These are phyloP conservation scores for Cephus runcator DNA, from an alignment of 2,888 invertebrate genomes.

Conservation along the genomic window DNA sequence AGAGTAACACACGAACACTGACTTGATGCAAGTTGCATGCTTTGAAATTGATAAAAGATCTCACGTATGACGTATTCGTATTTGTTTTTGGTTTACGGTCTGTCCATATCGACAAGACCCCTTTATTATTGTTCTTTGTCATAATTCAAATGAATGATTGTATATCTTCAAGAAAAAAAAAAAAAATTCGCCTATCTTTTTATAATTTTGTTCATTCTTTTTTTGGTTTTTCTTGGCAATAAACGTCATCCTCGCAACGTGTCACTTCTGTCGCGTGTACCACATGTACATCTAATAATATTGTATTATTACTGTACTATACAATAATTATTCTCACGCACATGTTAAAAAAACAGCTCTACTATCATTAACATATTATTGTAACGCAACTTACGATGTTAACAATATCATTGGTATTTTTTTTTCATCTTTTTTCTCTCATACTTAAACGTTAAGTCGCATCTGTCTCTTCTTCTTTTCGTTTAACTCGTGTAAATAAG, in stretches of 20 bases:
- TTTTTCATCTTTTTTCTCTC: not conserved
- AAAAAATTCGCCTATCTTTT: not conserved
- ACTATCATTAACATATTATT: not conserved
- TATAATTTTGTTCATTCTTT: not conserved
- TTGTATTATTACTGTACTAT: not conserved
- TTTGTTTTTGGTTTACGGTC: not conserved
- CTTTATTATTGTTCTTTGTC: not conserved
- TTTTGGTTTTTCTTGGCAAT: not conserved
- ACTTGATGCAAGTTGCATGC: slow-evolving; percentile 47
- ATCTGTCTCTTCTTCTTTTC: not conserved
- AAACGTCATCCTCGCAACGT: not conserved
- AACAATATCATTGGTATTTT: not conserved
- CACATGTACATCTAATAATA: not conserved
- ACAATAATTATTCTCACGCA: not conserved
- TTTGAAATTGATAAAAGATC: slow-evolving; percentile 32
- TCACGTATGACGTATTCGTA: slow-evolving; percentile 3
- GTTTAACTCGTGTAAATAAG: not conserved
- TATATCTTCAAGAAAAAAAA: not conserved
- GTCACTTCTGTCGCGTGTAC: too few species aligned
- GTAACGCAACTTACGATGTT: not conserved
- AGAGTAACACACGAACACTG: slow-evolving; percentile 45
- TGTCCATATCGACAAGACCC: slow-evolving; percentile 1
- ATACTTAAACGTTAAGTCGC: not conserved
- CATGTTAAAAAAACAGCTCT: not conserved
- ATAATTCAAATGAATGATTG: not conserved